Percentiles rank a stretch among this genome's conserved stretches.
phyloP scores from a whole-genome alignment of 2,888 invertebrate genomes.

The Endotricha flammealis region DNA sequence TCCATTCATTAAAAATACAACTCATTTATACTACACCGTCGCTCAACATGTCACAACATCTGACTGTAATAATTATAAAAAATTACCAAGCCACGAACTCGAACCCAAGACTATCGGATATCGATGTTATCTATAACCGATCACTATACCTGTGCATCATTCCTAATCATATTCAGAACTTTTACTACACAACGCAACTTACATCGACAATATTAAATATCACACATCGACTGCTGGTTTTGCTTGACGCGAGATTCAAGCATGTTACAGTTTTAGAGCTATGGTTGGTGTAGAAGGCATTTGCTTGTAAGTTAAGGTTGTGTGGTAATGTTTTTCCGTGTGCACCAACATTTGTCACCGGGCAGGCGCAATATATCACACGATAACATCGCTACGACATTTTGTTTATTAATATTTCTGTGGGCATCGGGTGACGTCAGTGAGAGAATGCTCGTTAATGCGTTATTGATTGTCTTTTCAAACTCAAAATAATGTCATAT shows the following conservation, averaged over 20 bases:
- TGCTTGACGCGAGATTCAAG: background rate
- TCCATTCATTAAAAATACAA: too few relatives aligned
- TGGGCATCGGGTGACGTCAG: constrained; percentile 22
- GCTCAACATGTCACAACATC: background rate
- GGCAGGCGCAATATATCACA: constrained; percentile 29
- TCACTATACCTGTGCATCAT: constrained; percentile 11
- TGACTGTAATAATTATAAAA: constrained; percentile 10
- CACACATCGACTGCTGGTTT: constrained; percentile 12
- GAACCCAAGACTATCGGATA: constrained; percentile 18
- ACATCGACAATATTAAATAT: too few relatives aligned
- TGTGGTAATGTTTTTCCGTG: constrained; percentile 11
- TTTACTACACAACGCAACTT: background rate
- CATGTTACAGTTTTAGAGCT: constrained; percentile 5
- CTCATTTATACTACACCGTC: background rate
- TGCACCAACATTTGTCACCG: constrained; percentile 25
- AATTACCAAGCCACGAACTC: constrained; percentile 11
- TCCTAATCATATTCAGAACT: constrained; percentile 23
- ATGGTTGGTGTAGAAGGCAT: constrained; percentile 8
- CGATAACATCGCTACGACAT: constrained; percentile 23
- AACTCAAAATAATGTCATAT: too few relatives aligned
- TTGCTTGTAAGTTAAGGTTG: too few relatives aligned
- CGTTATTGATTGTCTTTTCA: constrained; percentile 20
- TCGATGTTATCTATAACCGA: constrained; percentile 22
- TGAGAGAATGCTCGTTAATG: constrained; percentile 18
- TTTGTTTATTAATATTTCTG: constrained; percentile 30